A percentile compares a stretch with the other conserved stretches of the same genome.
phyloP scores from a whole-genome alignment of 2,888 invertebrate genomes.

The Horisme vitalbata region DNA sequence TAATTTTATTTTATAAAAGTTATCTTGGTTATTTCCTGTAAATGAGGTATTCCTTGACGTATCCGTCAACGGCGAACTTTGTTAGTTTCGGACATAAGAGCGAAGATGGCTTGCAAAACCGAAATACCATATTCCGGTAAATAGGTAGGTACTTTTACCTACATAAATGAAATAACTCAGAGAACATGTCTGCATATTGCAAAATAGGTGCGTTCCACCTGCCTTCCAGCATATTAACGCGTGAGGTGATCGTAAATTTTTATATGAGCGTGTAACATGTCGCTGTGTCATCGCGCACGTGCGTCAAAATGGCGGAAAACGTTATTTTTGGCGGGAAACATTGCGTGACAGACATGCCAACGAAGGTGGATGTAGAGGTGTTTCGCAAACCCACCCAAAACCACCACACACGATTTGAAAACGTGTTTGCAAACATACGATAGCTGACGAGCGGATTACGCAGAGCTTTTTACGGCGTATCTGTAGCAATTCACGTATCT shows the following conservation, averaged over 20 bases:
- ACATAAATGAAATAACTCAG: neutral
- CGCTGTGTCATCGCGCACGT: conserved; percentile 52
- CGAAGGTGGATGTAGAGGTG: conserved; percentile 35
- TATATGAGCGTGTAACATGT: conserved; percentile 60
- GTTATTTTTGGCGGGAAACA: conserved; percentile 57
- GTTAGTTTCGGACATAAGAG: no score
- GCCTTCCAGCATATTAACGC: conserved; percentile 51
- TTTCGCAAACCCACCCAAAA: conserved; percentile 33
- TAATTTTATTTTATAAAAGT: no score
- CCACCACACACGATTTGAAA: conserved; percentile 61
- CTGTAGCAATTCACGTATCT: no score
- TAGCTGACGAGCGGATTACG: conserved; percentile 39
- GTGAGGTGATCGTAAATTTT: conserved; percentile 66
- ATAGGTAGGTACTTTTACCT: no score
- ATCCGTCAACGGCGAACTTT: no score
- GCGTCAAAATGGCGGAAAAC: conserved; percentile 45
- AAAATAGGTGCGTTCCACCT: no score
- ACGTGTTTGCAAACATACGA: conserved; percentile 49
- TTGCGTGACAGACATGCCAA: conserved; percentile 62
- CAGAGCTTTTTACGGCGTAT: conserved; percentile 3
- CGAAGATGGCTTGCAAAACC: no score
- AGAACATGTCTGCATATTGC: conserved; percentile 30
- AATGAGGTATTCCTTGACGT: no score
- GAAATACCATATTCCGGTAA: no score
- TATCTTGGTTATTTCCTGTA: no score